Evolutionary conservation across 1,140 invertebrate genomes (phyloP).

Genomic region (Monochamus saltuarius): DNA sequence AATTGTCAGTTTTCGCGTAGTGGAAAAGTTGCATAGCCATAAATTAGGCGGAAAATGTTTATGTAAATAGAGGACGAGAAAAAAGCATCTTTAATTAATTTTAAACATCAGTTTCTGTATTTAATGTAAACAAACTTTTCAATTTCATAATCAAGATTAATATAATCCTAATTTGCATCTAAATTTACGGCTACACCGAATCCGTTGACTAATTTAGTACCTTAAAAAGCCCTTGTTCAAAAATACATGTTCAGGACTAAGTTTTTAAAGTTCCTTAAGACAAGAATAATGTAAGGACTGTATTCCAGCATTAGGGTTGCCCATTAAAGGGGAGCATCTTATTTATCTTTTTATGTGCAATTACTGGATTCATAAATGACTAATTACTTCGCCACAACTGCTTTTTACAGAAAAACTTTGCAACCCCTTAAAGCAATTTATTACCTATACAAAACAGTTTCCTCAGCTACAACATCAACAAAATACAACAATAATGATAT

Average conservation of each 20-base stretch:
- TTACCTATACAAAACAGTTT: constrained; percentile 1
- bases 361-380: constrained; percentile 53
- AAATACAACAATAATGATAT: too few relatives aligned
- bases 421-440: constrained; percentile 41
- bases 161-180: constrained; percentile 44
- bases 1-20: neutral
- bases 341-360: constrained; percentile 54
- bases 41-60: neutral
- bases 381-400: constrained; percentile 49
- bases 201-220: constrained; percentile 47
- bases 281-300: constrained; percentile 29
- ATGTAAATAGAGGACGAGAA: neutral
- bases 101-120: neutral
- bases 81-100: neutral
- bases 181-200: constrained; percentile 36
- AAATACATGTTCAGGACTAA: constrained; percentile 20
- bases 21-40: neutral
- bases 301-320: constrained; percentile 22
- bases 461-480: too few relatives aligned
- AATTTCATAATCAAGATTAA: constrained; percentile 44
- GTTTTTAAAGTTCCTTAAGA: constrained; percentile 11
- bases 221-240: constrained; percentile 40
- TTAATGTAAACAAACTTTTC: constrained; percentile 31
- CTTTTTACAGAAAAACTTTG: constrained; percentile 44
- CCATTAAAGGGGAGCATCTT: constrained; percentile 46